Evolutionary conservation across 2,113 vertebrate species (phyloP).

Genomic region (Phodopus roborovskii): DNA sequence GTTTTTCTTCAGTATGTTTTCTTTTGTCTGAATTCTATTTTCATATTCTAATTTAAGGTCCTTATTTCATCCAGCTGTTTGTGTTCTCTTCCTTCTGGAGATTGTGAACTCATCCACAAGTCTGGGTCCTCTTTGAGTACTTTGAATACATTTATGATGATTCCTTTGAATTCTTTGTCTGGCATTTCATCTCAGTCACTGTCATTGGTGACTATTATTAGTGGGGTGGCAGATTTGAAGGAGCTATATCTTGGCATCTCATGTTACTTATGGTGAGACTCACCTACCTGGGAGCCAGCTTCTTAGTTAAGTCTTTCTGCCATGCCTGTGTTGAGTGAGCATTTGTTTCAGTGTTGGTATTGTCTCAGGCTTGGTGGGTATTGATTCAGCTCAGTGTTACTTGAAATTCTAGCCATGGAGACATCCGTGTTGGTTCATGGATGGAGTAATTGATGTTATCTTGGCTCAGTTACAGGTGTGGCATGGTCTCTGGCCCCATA

Average conservation of each 20-base stretch:
- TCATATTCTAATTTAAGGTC: background rate
- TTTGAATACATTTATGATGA: background rate
- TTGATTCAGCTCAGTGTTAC: background rate
- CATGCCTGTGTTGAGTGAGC: background rate
- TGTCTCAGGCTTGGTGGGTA: background rate
- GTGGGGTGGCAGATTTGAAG: background rate
- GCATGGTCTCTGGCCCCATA: background rate
- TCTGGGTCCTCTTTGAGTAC: background rate
- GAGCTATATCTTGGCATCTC: background rate
- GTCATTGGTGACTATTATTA: background rate
- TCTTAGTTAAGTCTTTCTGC: background rate
- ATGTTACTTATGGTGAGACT: background rate
- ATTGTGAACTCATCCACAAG: background rate
- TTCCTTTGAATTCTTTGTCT: background rate
- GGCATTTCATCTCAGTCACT: background rate
- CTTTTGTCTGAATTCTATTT: background rate
- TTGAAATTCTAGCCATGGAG: background rate
- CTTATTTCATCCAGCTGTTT: background rate
- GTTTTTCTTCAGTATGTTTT: background rate
- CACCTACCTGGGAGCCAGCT: background rate
- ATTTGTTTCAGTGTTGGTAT: background rate
- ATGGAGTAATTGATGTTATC: background rate
- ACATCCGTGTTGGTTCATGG: background rate
- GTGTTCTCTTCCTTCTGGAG: background rate
- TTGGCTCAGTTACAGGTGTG: background rate